Conservation (phyloP, 1,140 invertebrate species). For the Zaprionus vittiger region DNA sequence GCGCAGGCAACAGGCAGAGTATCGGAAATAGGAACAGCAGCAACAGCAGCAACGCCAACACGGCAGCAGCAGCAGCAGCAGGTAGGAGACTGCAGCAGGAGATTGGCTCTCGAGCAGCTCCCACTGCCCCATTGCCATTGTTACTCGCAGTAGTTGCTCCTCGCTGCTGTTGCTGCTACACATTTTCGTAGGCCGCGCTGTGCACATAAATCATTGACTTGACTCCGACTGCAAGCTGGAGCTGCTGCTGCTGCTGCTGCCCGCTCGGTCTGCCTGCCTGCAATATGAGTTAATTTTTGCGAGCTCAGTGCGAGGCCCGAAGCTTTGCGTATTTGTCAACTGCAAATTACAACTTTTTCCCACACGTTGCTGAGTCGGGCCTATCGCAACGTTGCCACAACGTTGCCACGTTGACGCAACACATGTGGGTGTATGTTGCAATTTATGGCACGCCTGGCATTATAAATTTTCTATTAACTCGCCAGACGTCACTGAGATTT, state of each 20-base stretch:
- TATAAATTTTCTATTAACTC: conserved; percentile 83
- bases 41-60: conserved; percentile 8
- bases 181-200: conserved; percentile 69
- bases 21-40: conserved; percentile 51
- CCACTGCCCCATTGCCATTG: conserved; percentile 54
- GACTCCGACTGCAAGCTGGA: conserved; percentile 31
- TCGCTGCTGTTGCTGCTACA: conserved; percentile 40
- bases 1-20: conserved; percentile 55
- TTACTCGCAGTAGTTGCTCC: conserved; percentile 22
- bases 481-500: conserved; percentile 65
- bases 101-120: conserved; percentile 42
- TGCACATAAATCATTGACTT: conserved; percentile 69
- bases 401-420: conserved; percentile 37
- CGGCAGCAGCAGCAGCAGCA: conserved; percentile 15
- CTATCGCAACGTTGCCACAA: conserved; percentile 38
- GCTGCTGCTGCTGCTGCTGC: conserved; percentile 14
- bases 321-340: conserved; percentile 79
- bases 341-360: conserved; percentile 82
- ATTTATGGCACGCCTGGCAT: conserved; percentile 74
- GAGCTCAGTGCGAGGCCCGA: conserved; percentile 36
- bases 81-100: conserved; percentile 32
- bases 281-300: conserved; percentile 81
- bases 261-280: conserved; percentile 12
- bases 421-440: conserved; percentile 67
- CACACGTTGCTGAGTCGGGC: conserved; percentile 54